These are phyloP conservation scores for Trichosurus vulpecula DNA, from an alignment of 2,797 vertebrate species.

Conservation along the genomic window DNA sequence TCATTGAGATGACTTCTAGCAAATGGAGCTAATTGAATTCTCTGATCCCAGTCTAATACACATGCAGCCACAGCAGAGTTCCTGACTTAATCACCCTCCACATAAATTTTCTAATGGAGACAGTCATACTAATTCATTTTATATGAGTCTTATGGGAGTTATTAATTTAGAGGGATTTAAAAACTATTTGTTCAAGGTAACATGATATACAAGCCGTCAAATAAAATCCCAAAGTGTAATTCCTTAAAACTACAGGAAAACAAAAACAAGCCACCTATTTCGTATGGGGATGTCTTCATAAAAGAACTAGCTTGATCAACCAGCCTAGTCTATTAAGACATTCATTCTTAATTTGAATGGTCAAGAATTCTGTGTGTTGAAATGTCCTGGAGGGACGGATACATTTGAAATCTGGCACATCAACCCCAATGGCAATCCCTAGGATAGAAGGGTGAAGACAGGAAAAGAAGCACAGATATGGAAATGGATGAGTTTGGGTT, in stretches of 20 bases:
- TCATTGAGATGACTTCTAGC: slow-evolving; percentile 57
- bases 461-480: slow-evolving; percentile 70
- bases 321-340: slow-evolving; percentile 53
- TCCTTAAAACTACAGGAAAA: slow-evolving; percentile 3
- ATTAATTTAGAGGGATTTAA: slow-evolving; percentile 53
- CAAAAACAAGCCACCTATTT: slow-evolving; percentile 49
- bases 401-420: slow-evolving; percentile 62
- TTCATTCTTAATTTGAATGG: slow-evolving; percentile 60
- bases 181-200: slow-evolving; percentile 29
- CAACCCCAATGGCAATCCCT: slow-evolving; percentile 16
- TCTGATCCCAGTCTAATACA: slow-evolving; percentile 26
- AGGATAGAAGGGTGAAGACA: slow-evolving; percentile 22
- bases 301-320: slow-evolving; percentile 55
- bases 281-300: slow-evolving; percentile 30
- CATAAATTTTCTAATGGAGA: slow-evolving; percentile 35
- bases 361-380: slow-evolving; percentile 49
- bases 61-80: slow-evolving; percentile 38
- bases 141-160: slow-evolving; percentile 44
- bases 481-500: slow-evolving; percentile 66
- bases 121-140: background rate
- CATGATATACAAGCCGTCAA: slow-evolving; percentile 13
- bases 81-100: slow-evolving; percentile 36
- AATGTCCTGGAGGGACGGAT: slow-evolving; percentile 57
- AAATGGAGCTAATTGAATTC: slow-evolving; percentile 49
- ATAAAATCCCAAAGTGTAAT: slow-evolving; percentile 17